These are phyloP conservation scores for Coptodon bakossiorum DNA, from an alignment of 2,113 vertebrate species.

Conservation along the genomic window DNA sequence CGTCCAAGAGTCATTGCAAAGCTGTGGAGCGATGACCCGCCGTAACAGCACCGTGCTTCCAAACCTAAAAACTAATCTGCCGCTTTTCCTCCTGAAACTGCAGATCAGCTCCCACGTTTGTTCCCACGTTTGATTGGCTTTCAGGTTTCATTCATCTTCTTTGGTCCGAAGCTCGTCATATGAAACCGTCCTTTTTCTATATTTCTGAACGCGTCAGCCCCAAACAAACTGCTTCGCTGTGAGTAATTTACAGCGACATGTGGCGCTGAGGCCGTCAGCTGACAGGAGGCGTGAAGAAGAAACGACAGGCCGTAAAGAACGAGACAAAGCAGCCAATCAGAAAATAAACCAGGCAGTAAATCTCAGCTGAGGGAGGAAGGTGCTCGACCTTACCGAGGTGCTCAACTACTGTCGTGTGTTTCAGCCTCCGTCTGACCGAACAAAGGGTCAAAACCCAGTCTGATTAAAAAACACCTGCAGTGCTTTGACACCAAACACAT, in stretches of 20 bases:
- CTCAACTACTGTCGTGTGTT: neutral
- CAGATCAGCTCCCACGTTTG: neutral
- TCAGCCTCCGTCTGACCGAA: neutral
- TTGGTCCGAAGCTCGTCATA: neutral
- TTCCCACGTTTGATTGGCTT: neutral
- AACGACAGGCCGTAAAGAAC: neutral
- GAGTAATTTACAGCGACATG: neutral
- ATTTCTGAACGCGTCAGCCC: neutral
- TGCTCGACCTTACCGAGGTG: too few species aligned
- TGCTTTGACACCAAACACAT: fast-evolving
- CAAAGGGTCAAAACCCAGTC: neutral
- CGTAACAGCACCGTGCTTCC: too few species aligned
- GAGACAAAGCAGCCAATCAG: neutral
- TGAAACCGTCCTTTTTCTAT: neutral
- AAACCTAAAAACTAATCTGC: neutral
- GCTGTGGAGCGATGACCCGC: neutral
- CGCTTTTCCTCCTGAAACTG: neutral
- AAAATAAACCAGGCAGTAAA: neutral
- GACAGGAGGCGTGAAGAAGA: neutral
- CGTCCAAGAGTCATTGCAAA: fast-evolving
- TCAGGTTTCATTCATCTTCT: neutral
- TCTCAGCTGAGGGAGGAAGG: neutral
- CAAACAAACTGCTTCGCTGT: neutral
- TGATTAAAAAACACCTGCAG: neutral
- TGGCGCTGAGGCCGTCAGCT: neutral